Base-by-base conservation (phyloP, 2,888 invertebrate genomes). In the Oscheius sp. region DNA sequence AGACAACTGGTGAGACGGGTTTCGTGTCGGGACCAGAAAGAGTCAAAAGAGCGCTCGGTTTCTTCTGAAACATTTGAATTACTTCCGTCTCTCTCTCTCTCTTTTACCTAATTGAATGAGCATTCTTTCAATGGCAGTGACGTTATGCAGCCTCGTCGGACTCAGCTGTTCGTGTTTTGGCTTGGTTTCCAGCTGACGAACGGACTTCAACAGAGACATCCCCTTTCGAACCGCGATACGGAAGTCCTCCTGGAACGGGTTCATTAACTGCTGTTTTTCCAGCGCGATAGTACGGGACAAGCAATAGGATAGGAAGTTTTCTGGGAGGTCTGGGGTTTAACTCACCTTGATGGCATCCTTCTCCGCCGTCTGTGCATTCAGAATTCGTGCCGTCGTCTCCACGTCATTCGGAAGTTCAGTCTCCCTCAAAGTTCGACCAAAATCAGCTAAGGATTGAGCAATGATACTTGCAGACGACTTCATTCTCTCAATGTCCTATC, bases 11-110 rank as follows among this genome's bases (percentile, higher is more conserved):
- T 93, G 89, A 97, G 91, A 88, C 95, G 94, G 66, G 93, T 93
- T 86, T 95, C 94, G 92, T 97, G 96, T 87, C 94, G 93, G 74
- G 93, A 93, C 96, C 96, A 97, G 91, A 96, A 96, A 85, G 94
- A 93, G 90, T 96, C 95, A 90, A 98, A 96, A 81, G 95, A 94
- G 86, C 93, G 92, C 91, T 95, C 95, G 83, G 96, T 96, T 73
- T 87, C 86, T 68, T 83, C 85, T 80, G 77, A 50, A 80, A 78
- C 57, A 53, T 42, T n/a, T 48, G 32, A 42, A n/a, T n/a, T 10
- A 35, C 21, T 32, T 32, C 7, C 2, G 50, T 53, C 29, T 13
- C 35, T n/a, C 29, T n/a, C 2, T 11, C 62, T 42, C 53, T 35
- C 21, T 21, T 21, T 21, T 32, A 79, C 79, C 79, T 60, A 86